Evolutionary conservation across 2,113 vertebrate genomes (phyloP), one percentile per base, ranked within the genome.

Genomic region (Spea bombifrons): DNA sequence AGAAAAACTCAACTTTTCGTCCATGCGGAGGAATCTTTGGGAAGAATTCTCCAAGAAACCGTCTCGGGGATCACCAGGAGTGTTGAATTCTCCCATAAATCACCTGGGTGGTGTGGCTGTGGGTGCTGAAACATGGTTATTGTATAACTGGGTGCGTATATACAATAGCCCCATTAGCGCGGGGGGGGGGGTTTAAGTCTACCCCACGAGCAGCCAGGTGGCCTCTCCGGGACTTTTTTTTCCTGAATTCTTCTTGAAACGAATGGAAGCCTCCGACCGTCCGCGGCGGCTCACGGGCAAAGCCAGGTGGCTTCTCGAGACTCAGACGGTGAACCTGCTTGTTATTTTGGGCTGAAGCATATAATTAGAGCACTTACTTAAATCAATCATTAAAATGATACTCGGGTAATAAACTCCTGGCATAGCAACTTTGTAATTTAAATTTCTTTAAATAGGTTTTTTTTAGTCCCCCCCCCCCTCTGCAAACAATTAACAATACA

Each of bases 301-400:
- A 12, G 55, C 55, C 55, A 67, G 66, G 45, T 67, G 66, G 44
- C 66, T 12, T 4, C 44, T 10, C 66, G 12, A 53, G 52, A 12
- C 52, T 8, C 12, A 12, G 52, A 53, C 52, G 52, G 52, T 15
- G 15, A 64, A 64, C n/a, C 5, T 7, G 61, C 5, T 64, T 64
- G n/a, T 64, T 16, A 43, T 57, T 30, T 15, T 72, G 71, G 12
- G 45, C 17, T 5, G 71, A 7, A 59, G 8, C 13, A 9, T 72
- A 17, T 59, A 72, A 72, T 72, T 72, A 72, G 10, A 72, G 53
- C 71, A 59, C 50, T 59, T 59, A 72, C 71, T 72, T 72, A 72
- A 72, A 55, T 50, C 71, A 45, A 30, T 50, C 52, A 72, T 72
- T 72, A 72, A 59, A 44, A 72, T 59, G 71, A 72, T 72, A 46